Evolutionary conservation across 2,888 invertebrate genomes (phyloP).

Genomic region (Platyscelio sp.): DNA sequence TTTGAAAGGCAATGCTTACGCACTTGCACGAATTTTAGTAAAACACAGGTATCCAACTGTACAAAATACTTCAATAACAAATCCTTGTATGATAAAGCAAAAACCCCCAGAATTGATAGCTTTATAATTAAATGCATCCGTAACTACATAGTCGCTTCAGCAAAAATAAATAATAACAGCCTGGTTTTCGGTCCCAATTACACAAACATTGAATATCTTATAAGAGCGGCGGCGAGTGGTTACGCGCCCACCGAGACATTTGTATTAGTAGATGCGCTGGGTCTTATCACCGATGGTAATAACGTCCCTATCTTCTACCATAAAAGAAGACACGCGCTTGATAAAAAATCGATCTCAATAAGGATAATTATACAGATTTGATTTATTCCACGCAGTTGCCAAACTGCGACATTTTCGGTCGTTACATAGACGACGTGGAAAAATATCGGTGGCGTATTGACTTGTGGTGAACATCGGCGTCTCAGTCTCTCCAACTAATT

Average conservation of each 20-base stretch:
- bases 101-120: conserved; percentile 31
- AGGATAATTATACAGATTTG: neutral
- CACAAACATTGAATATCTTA: neutral
- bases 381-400: neutral
- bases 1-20: conserved; percentile 69
- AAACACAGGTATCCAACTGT: neutral
- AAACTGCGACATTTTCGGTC: neutral
- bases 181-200: neutral
- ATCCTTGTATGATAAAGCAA: conserved; percentile 28
- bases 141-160: neutral
- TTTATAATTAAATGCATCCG: conserved; percentile 24
- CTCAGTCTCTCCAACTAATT: too few species aligned
- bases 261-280: neutral
- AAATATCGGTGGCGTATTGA: neutral
- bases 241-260: neutral
- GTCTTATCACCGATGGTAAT: neutral
- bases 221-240: neutral
- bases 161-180: neutral
- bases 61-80: conserved; percentile 17
- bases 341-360: neutral
- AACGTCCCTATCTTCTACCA: neutral
- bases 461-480: too few species aligned
- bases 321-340: neutral
- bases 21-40: conserved; percentile 37
- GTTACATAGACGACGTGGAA: neutral